Conservation (phyloP, 1,140 invertebrate genomes). For the Dendroctonus valens region DNA sequence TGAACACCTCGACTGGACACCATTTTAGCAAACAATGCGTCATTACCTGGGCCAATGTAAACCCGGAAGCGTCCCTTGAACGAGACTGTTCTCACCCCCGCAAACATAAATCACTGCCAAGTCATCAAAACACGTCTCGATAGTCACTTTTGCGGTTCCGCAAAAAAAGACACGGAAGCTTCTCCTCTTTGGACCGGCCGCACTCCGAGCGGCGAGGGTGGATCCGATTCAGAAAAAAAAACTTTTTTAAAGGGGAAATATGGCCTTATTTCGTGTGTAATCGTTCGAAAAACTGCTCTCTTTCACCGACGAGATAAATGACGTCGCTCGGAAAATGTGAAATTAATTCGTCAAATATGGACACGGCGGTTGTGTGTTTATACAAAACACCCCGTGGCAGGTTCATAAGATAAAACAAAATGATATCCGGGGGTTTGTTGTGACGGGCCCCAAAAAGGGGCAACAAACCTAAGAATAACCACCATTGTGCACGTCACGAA, state of each 20-base stretch:
- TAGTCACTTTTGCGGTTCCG: constrained; percentile 16
- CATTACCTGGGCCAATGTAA: too few species aligned
- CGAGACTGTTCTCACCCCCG: neutral
- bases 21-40: too few species aligned
- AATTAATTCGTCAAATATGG: neutral
- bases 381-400: constrained; percentile 4
- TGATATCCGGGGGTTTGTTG: constrained; percentile 15
- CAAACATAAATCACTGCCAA: constrained; percentile 19
- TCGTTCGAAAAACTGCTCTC: constrained; percentile 18
- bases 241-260: constrained; percentile 18
- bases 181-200: constrained; percentile 6
- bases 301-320: constrained; percentile 6
- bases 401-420: constrained; percentile 20
- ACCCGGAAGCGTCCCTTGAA: neutral
- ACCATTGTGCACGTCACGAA: constrained; percentile 36
- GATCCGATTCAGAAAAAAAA: constrained; percentile 17
- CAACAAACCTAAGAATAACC: constrained; percentile 36
- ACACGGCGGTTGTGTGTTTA: neutral
- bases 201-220: constrained; percentile 5
- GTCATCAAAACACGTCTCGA: constrained; percentile 16
- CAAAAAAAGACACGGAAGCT: constrained; percentile 17
- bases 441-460: constrained; percentile 17
- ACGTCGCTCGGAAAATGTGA: neutral
- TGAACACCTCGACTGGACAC: too few species aligned
- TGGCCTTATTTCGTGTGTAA: constrained; percentile 13